These are phyloP conservation scores for Hemaris fuciformis DNA, from an alignment of 2,888 invertebrate genomes.

Conservation along the genomic window DNA sequence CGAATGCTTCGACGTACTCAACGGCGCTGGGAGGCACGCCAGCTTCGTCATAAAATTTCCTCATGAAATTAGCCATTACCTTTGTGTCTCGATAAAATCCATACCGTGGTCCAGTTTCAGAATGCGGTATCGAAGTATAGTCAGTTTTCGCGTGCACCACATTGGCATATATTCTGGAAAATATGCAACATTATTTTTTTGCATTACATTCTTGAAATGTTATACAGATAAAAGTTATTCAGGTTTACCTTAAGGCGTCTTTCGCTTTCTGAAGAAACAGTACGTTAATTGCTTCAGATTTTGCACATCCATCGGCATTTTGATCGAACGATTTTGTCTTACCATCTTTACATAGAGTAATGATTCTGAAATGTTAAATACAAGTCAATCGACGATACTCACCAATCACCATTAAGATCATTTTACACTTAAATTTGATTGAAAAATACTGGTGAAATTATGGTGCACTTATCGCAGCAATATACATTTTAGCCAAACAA, in stretches of 20 bases:
- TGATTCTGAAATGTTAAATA: constrained; percentile 36
- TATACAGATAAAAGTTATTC: neutral
- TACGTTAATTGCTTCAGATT: constrained; percentile 85
- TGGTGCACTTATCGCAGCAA: no score
- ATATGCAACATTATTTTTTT: neutral
- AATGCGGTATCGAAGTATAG: constrained; percentile 26
- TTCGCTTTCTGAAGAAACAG: constrained; percentile 84
- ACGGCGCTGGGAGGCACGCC: constrained; percentile 79
- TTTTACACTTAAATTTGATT: no score
- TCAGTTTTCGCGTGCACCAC: constrained; percentile 39
- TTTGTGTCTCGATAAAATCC: constrained; percentile 36
- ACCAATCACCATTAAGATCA: no score
- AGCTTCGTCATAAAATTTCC: constrained; percentile 77
- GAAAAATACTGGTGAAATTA: no score
- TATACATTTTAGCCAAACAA: no score
- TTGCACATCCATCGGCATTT: constrained; percentile 85
- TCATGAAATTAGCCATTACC: constrained; percentile 35
- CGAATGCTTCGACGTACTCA: constrained; percentile 85
- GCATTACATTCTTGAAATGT: neutral
- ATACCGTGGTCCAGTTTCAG: constrained; percentile 29
- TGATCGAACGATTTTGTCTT: constrained; percentile 92
- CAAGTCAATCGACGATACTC: neutral
- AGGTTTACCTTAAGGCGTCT: constrained; percentile 37
- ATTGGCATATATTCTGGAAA: constrained; percentile 44
- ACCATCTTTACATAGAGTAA: constrained; percentile 86